Conservation (phyloP, 2,888 invertebrate species). For the Mythimna lalbum region DNA sequence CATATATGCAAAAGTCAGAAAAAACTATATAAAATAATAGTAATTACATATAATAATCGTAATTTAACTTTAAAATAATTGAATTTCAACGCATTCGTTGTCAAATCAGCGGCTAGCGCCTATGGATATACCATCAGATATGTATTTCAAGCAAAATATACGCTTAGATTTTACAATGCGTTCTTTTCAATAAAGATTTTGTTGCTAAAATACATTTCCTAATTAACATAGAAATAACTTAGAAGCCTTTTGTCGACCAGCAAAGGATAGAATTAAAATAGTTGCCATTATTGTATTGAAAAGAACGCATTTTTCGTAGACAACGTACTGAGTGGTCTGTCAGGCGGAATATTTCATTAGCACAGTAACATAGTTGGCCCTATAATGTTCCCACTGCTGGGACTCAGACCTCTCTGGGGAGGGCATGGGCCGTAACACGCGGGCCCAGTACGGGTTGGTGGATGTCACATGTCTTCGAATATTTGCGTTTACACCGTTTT, state of each 20-base stretch:
- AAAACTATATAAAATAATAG: conserved; percentile 1
- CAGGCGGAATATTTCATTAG: too few relatives aligned
- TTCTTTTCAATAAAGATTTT: conserved; percentile 34
- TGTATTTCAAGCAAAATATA: conserved; percentile 52
- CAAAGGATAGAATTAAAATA: too few relatives aligned
- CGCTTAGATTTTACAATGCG: conserved; percentile 16
- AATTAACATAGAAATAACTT: not conserved
- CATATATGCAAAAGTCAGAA: not conserved
- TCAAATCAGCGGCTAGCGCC: conserved; percentile 34
- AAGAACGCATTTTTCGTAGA: conserved; percentile 26
- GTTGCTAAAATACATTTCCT: not conserved
- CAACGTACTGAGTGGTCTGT: conserved; percentile 2
- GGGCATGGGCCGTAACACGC: too few relatives aligned
- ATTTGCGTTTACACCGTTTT: too few relatives aligned
- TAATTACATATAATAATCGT: conserved; percentile 25
- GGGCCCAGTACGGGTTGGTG: too few relatives aligned
- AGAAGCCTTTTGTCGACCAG: not conserved
- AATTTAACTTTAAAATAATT: conserved; percentile 49
- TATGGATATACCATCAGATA: conserved; percentile 49
- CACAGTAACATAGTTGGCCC: too few relatives aligned
- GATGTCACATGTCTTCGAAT: too few relatives aligned
- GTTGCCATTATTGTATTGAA: conserved; percentile 8
- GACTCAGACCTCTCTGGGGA: too few relatives aligned
- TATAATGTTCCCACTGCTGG: too few relatives aligned
- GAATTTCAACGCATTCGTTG: conserved; percentile 55